Conservation (phyloP, 2,888 invertebrate species). For the Serrognathus titanus region DNA sequence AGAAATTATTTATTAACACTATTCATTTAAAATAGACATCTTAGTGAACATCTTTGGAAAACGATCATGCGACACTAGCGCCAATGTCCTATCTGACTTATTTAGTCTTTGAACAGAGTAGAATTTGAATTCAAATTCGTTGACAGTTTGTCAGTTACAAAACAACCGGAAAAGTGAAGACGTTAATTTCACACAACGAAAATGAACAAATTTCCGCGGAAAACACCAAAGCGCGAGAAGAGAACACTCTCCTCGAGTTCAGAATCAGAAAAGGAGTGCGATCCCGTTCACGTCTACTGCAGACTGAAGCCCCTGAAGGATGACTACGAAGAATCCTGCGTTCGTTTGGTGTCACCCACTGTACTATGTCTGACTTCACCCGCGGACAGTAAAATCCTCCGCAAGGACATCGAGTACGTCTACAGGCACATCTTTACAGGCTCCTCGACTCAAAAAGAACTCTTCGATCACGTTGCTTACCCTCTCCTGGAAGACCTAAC, state of each 20-base stretch:
- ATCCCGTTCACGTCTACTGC: constrained; percentile 87
- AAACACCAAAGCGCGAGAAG: constrained; percentile 36
- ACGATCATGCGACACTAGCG: too few relatives aligned
- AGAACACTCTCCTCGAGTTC: constrained; percentile 36
- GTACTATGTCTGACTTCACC: constrained; percentile 66
- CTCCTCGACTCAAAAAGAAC: constrained; percentile 72
- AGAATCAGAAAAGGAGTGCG: constrained; percentile 46
- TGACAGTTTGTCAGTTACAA: background rate
- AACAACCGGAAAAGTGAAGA: background rate
- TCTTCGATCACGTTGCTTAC: constrained; percentile 79
- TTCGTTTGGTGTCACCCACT: constrained; percentile 67
- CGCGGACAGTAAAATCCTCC: constrained; percentile 59
- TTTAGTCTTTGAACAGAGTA: too few relatives aligned
- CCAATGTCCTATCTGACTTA: too few relatives aligned
- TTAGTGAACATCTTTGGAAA: too few relatives aligned
- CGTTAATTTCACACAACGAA: constrained; percentile 1
- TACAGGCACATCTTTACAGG: constrained; percentile 86
- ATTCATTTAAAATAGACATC: too few relatives aligned
- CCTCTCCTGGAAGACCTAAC: constrained; percentile 86
- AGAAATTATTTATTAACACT: too few relatives aligned
- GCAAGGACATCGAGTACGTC: constrained; percentile 70
- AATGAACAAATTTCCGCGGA: constrained; percentile 31
- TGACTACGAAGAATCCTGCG: constrained; percentile 62
- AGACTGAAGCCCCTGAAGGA: constrained; percentile 76
- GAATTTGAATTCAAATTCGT: too few relatives aligned